Base-by-base conservation (phyloP, 2,113 vertebrate species). In the Phycodurus eques region DNA sequence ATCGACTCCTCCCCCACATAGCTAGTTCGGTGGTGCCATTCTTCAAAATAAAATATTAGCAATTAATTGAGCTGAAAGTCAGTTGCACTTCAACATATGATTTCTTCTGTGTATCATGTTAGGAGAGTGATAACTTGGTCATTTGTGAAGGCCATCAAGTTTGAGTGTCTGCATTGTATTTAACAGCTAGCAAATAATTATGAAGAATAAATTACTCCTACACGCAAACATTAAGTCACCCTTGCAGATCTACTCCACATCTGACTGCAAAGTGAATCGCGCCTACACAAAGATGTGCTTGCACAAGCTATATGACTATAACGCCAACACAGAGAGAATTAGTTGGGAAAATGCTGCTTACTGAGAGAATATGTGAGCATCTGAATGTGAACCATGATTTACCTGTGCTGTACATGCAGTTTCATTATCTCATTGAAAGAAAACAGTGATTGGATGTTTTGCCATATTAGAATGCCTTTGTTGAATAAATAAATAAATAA, bases 151-250 rank as follows among this genome's bases (percentile, higher is more conserved):
- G 63, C 67, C 44, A 10, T 8, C 3, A 22, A 62, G 68, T 70
- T 61, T 61, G 19, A 33, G 47, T 1, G 20, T 72, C 72, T 74
- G 69, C 72, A 69, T 75, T 68, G 63, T 39, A 77, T 80, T 87
- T 65, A 69, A 63, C 63, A 31, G 46, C 88, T 86, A 75, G 87
- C 53, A 67, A 75, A 75, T 79, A 81, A 80, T 79, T 85, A 77
- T 71, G 65, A 83, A 77, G 65, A 85, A 86, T 87, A 78, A 82
- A 89, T 88, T 76, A 88, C 80, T 82, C 81, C 78, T 64, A 85
- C 84, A 73, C 73, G 63, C 51, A 73, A 65, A 80, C 67, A 76
- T 15, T 11, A 65, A 67, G 65, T 73, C 70, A 35, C 49, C 76
- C 51, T 39, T 59, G 20, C 57, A 68, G 71, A 70, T 43, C 47